These are phyloP conservation scores for Monopis laevigella DNA, from an alignment of 2,888 invertebrate genomes.

Conservation along the genomic window DNA sequence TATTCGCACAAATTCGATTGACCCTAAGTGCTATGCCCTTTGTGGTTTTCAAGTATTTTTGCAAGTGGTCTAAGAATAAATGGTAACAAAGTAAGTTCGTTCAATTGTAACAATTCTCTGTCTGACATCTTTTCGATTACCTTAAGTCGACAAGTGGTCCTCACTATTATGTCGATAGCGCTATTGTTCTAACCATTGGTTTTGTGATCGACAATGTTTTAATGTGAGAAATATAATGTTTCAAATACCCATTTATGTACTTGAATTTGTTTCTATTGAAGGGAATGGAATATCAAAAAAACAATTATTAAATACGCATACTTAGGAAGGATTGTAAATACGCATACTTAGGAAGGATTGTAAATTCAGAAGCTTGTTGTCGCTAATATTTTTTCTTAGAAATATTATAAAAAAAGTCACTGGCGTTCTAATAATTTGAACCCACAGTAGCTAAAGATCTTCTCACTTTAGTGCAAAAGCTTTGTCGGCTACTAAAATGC, in stretches of 20 bases:
- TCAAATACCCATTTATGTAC: no score
- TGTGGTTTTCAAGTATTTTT: slow-evolving; percentile 35
- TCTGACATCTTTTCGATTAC: slow-evolving; percentile 47
- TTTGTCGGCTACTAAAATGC: slow-evolving; percentile 37
- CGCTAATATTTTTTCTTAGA: no score
- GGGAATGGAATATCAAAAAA: no score
- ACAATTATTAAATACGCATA: no score
- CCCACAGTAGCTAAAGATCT: slow-evolving; percentile 23
- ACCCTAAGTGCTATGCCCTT: slow-evolving; percentile 18
- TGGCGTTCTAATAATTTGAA: not conserved
- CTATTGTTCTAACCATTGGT: slow-evolving; percentile 7
- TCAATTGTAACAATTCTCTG: slow-evolving; percentile 18
- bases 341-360: no score
- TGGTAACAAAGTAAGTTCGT: slow-evolving; percentile 60
- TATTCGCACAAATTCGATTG: slow-evolving; percentile 26
- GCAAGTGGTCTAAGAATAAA: slow-evolving; percentile 38
- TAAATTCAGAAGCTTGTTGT: no score
- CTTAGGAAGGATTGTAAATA: no score
- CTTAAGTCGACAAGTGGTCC: not conserved
- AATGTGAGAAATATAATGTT: not conserved
- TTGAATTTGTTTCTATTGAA: no score
- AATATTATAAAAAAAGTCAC: no score
- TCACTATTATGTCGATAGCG: slow-evolving; percentile 2
- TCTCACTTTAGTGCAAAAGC: slow-evolving; percentile 17
- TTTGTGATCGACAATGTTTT: not conserved